Percentiles rank a stretch among this genome's conserved stretches.
These are phyloP conservation scores for Laothoe populi DNA, from an alignment of 2,888 invertebrate species.

Conservation along the genomic window DNA sequence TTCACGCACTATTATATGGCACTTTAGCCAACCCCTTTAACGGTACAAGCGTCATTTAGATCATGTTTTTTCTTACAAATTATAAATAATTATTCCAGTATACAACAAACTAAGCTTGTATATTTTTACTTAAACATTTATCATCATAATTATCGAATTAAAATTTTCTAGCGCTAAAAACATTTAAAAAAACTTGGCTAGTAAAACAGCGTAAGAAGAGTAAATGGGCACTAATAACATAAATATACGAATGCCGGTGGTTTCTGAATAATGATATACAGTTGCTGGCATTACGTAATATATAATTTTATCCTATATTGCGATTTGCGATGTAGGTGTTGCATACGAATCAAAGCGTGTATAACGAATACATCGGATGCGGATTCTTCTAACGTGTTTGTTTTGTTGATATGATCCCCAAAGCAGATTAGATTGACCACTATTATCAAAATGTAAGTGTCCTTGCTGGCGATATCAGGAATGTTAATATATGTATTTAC, in stretches of 20 bases:
- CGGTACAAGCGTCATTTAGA: too few species aligned
- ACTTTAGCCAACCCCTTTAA: too few species aligned
- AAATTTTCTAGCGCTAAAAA: too few species aligned
- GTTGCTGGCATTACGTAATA: conserved; percentile 25
- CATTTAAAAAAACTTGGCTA: neutral
- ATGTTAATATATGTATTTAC: neutral
- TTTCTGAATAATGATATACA: conserved; percentile 26
- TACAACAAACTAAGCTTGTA: too few species aligned
- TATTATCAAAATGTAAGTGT: too few species aligned
- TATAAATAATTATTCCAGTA: too few species aligned
- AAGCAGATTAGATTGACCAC: neutral
- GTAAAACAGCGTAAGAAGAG: neutral
- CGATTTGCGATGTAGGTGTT: conserved; percentile 30
- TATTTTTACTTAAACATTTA: too few species aligned
- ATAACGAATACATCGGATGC: conserved; percentile 38
- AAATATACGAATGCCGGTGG: conserved; percentile 22
- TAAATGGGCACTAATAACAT: conserved; percentile 12
- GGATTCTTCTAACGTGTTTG: conserved; percentile 39
- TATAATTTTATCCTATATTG: conserved; percentile 31
- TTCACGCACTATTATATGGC: too few species aligned
- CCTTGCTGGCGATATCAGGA: too few species aligned
- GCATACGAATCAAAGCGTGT: conserved; percentile 41
- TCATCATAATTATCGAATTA: too few species aligned
- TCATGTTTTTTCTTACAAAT: too few species aligned
- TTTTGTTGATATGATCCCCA: conserved; percentile 39